Evolutionary conservation across 2,797 vertebrate genomes (phyloP).

Genomic region (Peromyscus attwateri): DNA sequence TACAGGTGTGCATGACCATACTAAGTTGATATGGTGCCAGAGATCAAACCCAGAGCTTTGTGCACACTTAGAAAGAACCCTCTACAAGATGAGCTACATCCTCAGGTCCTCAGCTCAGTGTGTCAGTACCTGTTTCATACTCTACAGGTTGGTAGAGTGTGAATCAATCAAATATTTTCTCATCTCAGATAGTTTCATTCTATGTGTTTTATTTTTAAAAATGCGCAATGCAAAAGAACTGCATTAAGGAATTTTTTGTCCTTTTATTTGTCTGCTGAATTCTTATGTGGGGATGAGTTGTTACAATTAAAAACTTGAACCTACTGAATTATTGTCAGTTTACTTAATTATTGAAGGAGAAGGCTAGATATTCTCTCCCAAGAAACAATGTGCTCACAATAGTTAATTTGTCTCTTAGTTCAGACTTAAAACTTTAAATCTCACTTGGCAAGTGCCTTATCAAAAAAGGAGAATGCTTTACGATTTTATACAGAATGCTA

Average conservation of each 20-base stretch:
- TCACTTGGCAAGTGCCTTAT: neutral
- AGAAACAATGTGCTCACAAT: conserved; percentile 16
- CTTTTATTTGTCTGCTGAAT: neutral
- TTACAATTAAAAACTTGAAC: neutral
- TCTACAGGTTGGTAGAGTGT: neutral
- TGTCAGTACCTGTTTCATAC: neutral
- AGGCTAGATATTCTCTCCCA: neutral
- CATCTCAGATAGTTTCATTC: neutral
- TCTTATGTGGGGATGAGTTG: neutral
- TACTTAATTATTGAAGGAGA: neutral
- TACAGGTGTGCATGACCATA: neutral
- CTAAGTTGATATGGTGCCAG: neutral
- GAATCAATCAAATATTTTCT: neutral
- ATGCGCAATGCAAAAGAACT: neutral
- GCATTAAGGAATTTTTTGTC: neutral
- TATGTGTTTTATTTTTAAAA: neutral
- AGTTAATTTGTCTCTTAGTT: neutral
- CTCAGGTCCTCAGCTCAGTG: neutral
- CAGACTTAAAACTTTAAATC: neutral
- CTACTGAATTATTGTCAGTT: neutral
- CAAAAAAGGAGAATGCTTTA: neutral
- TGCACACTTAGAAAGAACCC: neutral
- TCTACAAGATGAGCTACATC: neutral
- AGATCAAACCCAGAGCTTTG: neutral
- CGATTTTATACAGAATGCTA: neutral